Conservation (phyloP, 2,888 invertebrate genomes). For the Frankliniella fusca region DNA sequence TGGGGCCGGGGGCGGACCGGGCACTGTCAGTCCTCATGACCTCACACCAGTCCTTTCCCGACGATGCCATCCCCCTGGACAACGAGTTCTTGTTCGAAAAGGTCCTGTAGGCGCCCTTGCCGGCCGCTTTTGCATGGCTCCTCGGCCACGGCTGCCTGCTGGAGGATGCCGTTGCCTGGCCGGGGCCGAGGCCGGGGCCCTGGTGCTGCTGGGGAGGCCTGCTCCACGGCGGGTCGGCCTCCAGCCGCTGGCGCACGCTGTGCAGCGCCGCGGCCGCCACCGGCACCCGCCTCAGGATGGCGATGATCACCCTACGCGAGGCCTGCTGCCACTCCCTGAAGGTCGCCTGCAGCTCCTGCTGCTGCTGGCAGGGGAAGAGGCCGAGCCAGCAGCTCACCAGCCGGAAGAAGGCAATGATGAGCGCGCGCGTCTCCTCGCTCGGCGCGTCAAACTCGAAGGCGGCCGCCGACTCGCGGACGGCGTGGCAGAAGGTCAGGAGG, state of each 20-base stretch:
- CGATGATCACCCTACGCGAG: constrained; percentile 8
- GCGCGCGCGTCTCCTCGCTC: constrained; percentile 1
- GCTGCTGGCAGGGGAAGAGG: constrained; percentile 15
- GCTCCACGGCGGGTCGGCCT: not conserved
- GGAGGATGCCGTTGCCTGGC: not conserved
- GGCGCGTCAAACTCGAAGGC: not conserved
- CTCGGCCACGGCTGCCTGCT: not conserved
- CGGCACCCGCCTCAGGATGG: constrained; percentile 15
- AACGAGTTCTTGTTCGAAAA: not conserved
- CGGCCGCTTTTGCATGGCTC: not conserved
- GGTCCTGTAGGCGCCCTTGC: not conserved
- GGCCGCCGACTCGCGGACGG: not conserved
- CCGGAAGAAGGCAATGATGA: constrained; percentile 24
- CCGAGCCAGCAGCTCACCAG: constrained; percentile 21
- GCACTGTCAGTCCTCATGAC: too few species aligned
- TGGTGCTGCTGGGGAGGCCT: not conserved
- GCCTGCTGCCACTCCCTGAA: constrained; percentile 16
- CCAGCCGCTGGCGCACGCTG: not conserved
- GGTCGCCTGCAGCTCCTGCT: not conserved
- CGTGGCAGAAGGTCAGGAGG: constrained; percentile 12
- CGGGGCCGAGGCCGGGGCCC: not conserved
- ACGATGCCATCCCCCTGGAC: too few species aligned
- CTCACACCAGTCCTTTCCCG: too few species aligned
- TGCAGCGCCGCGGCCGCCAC: not conserved
- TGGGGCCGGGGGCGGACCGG: not conserved